Percentiles rank a stretch among this genome's conserved stretches.
phyloP scores from a whole-genome alignment of 2,797 vertebrate genomes.

The Salmo trutta region DNA sequence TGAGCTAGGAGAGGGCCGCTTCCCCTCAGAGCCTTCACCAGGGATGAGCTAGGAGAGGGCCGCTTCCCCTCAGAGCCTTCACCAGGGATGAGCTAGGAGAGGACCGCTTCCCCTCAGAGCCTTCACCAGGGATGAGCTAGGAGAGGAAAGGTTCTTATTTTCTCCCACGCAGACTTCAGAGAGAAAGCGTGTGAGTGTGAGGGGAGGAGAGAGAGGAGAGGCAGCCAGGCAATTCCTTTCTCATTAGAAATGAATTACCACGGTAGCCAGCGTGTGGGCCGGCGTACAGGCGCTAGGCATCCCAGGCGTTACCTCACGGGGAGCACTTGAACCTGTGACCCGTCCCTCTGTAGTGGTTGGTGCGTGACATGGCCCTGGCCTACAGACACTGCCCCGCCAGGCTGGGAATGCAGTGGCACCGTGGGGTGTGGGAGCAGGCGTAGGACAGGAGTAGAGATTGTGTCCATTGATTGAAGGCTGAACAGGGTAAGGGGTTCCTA shows the following conservation, averaged over 20 bases:
- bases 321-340: slow-evolving; percentile 74
- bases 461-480: slow-evolving; percentile 61
- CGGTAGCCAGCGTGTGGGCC: slow-evolving; percentile 41
- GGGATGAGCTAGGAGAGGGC: slow-evolving; percentile 35
- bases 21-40: slow-evolving; percentile 37
- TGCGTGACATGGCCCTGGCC: slow-evolving; percentile 66
- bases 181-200: not conserved
- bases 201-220: slow-evolving; percentile 16
- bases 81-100: slow-evolving; percentile 36
- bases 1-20: slow-evolving; percentile 58
- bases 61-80: not conserved
- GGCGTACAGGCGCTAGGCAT: slow-evolving; percentile 44
- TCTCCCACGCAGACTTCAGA: not conserved
- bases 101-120: slow-evolving; percentile 52
- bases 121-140: slow-evolving; percentile 34
- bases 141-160: slow-evolving; percentile 24
- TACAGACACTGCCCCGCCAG: slow-evolving; percentile 68
- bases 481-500: slow-evolving; percentile 45
- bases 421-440: slow-evolving; percentile 41
- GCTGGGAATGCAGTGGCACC: slow-evolving; percentile 71
- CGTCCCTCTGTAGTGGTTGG: slow-evolving; percentile 40
- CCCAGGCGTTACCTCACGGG: slow-evolving; percentile 52
- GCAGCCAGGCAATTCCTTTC: slow-evolving; percentile 49
- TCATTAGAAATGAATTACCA: slow-evolving; percentile 65
- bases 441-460: slow-evolving; percentile 51